Conservation (phyloP, 2,888 invertebrate genomes). For the Eupithecia dodoneata region DNA sequence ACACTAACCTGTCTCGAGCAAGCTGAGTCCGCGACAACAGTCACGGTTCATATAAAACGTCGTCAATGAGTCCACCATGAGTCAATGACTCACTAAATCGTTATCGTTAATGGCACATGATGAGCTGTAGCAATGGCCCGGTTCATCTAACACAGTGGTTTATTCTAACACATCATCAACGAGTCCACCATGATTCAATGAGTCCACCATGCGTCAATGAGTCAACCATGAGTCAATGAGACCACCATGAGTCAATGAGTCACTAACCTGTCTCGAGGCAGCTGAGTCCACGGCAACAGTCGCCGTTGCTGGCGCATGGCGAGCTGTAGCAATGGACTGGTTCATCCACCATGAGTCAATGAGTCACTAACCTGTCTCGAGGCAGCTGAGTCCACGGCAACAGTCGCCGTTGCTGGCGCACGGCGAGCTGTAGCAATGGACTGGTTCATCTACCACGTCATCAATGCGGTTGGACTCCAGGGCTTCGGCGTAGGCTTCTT, state of each 20-base stretch:
- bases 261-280: conserved; percentile 85
- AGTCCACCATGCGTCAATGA: background rate
- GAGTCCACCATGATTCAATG: background rate
- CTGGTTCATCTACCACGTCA: conserved; percentile 84
- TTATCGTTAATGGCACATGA: conserved; percentile 91
- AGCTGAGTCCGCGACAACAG: background rate
- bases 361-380: conserved; percentile 77
- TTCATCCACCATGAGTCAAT: background rate
- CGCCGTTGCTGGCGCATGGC: conserved; percentile 90
- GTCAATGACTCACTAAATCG: conserved; percentile 20
- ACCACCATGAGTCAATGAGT: conserved; percentile 2
- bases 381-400: conserved; percentile 91
- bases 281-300: conserved; percentile 93
- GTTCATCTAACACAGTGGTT: conserved; percentile 25
- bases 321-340: conserved; percentile 89
- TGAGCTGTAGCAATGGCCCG: conserved; percentile 88
- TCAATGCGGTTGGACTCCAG: conserved; percentile 80
- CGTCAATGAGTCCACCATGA: background rate
- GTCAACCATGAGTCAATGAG: background rate
- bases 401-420: conserved; percentile 93
- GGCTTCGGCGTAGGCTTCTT: conserved; percentile 74
- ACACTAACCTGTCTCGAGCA: no score
- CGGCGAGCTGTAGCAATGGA: conserved; percentile 89
- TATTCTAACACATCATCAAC: background rate
- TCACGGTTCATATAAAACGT: background rate